Base-by-base conservation (phyloP, 2,888 invertebrate genomes). In the Hyppa rectilinea region DNA sequence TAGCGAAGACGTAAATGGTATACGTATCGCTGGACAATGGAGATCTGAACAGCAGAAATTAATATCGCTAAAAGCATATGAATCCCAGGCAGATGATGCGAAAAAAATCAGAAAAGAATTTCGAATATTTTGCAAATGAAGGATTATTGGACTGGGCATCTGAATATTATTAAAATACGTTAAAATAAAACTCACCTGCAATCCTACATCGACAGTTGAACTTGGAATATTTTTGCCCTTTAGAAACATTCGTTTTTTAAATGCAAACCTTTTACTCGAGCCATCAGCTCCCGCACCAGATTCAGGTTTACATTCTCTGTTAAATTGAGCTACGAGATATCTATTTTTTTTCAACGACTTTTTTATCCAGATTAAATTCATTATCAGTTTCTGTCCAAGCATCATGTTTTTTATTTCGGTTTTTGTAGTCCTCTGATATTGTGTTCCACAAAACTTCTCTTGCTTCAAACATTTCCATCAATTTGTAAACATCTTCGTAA, bases 381-480 rank as follows among this genome's bases (percentile, higher is more conserved):
- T 49, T 65, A 53, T 60, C 53, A 64, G 75, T 78, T 82, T 82
- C 75, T 73, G 78, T 80, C 81, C 81, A 83, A 77, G 80, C 84
- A 75, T 83, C 80, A 77, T 83, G 82, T 84, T 83, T 84, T 45
- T 83, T 82, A 80, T 76, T 82, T 80, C 82, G 78, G 74, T 83
- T 55, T 80, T 83, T 82, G 75, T 82, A 83, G 67, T 23, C 23
- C 71, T 83, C 83, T 78, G 74, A 76, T n/a, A 78, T 79, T 75
- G 82, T 80, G 72, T 83, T 79, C 82, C 78, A 83, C 23, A 83
- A 74, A 74, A 81, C 68, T 82, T 83, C 80, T 79, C 80, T 82
- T 81, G 75, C 83, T 82, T 82, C 72, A 82, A 83, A 83, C 75
- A 82, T 79, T 82, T 83, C 76, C 80, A 83, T 82, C 82, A 83